Percentiles rank a stretch among this genome's conserved stretches.
Evolutionary conservation across 1,140 invertebrate species (phyloP).

Genomic region (Zaprionus camerounensis): DNA sequence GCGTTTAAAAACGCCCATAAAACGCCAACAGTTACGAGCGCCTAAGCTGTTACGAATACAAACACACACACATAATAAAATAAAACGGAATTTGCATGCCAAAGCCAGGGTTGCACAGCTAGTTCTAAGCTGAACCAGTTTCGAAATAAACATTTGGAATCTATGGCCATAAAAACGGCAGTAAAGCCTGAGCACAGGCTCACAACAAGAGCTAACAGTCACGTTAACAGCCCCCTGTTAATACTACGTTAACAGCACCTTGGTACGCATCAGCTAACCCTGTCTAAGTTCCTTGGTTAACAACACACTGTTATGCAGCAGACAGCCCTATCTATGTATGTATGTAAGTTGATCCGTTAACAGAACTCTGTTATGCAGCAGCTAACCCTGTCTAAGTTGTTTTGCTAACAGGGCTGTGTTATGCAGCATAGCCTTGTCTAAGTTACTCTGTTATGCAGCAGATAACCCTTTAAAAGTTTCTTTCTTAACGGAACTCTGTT

Average conservation of each 20-base stretch:
- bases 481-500: too few species aligned
- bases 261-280: background rate
- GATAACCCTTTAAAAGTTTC: too few species aligned
- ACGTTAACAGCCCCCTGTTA: background rate
- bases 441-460: too few species aligned
- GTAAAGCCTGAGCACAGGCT: too few species aligned
- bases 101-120: conserved; percentile 23
- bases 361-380: too few species aligned
- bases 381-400: too few species aligned
- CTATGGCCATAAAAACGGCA: too few species aligned
- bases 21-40: conserved; percentile 44
- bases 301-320: background rate
- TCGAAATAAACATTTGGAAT: background rate
- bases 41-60: conserved; percentile 15
- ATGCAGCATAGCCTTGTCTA: too few species aligned
- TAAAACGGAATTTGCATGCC: conserved; percentile 7
- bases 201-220: background rate
- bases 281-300: too few species aligned
- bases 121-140: conserved; percentile 16
- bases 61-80: conserved; percentile 1
- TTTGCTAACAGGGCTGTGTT: too few species aligned
- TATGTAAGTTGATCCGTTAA: too few species aligned
- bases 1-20: conserved; percentile 44
- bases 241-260: background rate
- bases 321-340: background rate